Conservation (phyloP, 2,888 invertebrate genomes). For the Scaptomyza flava region DNA sequence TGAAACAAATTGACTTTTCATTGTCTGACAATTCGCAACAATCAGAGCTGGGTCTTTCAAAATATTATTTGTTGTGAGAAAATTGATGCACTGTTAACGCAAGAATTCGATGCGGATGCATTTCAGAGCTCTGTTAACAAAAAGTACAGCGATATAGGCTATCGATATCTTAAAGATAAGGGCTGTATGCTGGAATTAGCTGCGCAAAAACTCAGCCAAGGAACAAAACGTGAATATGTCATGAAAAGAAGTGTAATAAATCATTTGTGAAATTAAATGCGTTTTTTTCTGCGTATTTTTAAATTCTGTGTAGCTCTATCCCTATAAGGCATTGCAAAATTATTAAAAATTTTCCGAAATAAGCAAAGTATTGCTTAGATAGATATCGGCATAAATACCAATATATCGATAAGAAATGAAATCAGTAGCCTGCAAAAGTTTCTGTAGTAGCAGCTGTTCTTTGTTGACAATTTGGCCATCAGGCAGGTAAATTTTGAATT, state of each 20-base stretch:
- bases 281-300: too few relatives aligned
- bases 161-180: conserved; percentile 3
- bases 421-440: background rate
- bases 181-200: background rate
- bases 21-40: background rate
- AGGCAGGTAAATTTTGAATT: background rate
- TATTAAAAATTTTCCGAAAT: background rate
- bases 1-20: background rate
- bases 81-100: conserved; percentile 18
- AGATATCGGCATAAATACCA: background rate
- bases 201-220: background rate
- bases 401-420: background rate
- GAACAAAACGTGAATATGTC: background rate
- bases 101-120: background rate
- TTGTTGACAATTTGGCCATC: background rate
- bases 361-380: background rate
- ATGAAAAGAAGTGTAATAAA: background rate
- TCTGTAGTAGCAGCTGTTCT: background rate
- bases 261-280: too few relatives aligned
- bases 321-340: background rate
- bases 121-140: conserved; percentile 11
- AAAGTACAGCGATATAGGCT: background rate
- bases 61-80: conserved; percentile 9
- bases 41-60: conserved; percentile 15
- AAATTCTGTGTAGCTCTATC: too few relatives aligned